phyloP scores from a whole-genome alignment of 2,888 invertebrate species.

The Cepaea hortensis region DNA sequence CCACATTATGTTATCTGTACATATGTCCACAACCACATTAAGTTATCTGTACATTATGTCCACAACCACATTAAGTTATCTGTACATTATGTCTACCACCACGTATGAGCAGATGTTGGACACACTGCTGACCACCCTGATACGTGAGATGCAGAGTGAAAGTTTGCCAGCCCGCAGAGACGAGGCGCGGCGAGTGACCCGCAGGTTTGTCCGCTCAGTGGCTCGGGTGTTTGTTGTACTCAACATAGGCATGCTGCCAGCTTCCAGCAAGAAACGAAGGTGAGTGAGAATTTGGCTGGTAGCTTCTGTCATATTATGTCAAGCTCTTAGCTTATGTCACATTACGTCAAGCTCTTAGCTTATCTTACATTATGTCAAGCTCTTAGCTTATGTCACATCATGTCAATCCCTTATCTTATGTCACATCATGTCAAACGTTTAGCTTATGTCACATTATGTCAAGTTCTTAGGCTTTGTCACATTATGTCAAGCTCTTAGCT shows the following conservation, averaged over 20 bases:
- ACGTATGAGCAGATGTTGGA: slow-evolving; percentile 84
- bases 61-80: background rate
- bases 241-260: slow-evolving; percentile 81
- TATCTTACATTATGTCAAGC: too few species aligned
- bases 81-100: background rate
- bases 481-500: too few species aligned
- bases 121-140: slow-evolving; percentile 90
- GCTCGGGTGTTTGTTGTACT: slow-evolving; percentile 96
- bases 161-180: slow-evolving; percentile 77
- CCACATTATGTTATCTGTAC: too few species aligned
- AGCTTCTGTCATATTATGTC: too few species aligned
- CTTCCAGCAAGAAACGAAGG: slow-evolving; percentile 73
- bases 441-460: too few species aligned
- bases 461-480: too few species aligned
- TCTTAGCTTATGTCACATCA: too few species aligned
- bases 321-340: too few species aligned
- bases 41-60: background rate
- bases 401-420: too few species aligned
- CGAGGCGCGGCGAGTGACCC: slow-evolving; percentile 89
- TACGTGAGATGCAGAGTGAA: slow-evolving; percentile 89
- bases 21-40: too few species aligned
- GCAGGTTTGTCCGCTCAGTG: slow-evolving; percentile 95
- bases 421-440: too few species aligned
- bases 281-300: slow-evolving; percentile 44
- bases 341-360: too few species aligned